A percentile compares a stretch with the other conserved stretches of the same genome.
Conservation (phyloP, 2,113 vertebrate genomes). For the Oncorhynchus nerka region DNA sequence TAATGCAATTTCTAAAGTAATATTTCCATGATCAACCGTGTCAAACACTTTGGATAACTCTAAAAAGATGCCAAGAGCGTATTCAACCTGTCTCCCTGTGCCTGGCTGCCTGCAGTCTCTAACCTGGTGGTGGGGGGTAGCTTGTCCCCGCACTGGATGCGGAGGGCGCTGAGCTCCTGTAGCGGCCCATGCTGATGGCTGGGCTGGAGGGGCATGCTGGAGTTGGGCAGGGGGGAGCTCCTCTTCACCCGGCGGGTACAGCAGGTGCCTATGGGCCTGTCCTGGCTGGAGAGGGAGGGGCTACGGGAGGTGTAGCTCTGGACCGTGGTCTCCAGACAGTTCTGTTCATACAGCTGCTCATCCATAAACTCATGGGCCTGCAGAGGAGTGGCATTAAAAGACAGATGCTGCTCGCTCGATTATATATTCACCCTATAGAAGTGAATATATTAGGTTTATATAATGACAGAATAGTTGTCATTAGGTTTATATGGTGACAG, state of each 20-base stretch:
- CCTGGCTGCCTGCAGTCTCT: background rate
- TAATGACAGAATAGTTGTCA: too few relatives aligned
- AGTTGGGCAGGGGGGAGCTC: constrained; percentile 81
- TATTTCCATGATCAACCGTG: too few relatives aligned
- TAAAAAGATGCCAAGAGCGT: too few relatives aligned
- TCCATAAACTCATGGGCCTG: constrained; percentile 98
- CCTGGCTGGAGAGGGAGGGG: constrained; percentile 82
- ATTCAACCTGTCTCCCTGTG: background rate
- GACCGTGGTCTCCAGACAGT: constrained; percentile 87
- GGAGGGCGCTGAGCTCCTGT: constrained; percentile 96
- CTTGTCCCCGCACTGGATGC: constrained; percentile 89
- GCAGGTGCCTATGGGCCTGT: constrained; percentile 78
- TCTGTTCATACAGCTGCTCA: constrained; percentile 92
- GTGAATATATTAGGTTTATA: too few relatives aligned
- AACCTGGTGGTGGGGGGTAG: constrained; percentile 83
- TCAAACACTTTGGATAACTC: too few relatives aligned
- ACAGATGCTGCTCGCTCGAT: background rate
- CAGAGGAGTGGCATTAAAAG: constrained; percentile 3
- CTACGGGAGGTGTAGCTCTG: constrained; percentile 86
- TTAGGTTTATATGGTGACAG: too few relatives aligned
- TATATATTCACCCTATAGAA: background rate
- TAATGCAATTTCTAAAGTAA: too few relatives aligned
- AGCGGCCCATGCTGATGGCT: constrained; percentile 76
- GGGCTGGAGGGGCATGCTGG: constrained; percentile 73
- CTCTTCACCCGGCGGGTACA: constrained; percentile 84